Percentiles rank a stretch among this genome's conserved stretches.
phyloP scores from a whole-genome alignment of 2,888 invertebrate species.

The Aricia artaxerxes region DNA sequence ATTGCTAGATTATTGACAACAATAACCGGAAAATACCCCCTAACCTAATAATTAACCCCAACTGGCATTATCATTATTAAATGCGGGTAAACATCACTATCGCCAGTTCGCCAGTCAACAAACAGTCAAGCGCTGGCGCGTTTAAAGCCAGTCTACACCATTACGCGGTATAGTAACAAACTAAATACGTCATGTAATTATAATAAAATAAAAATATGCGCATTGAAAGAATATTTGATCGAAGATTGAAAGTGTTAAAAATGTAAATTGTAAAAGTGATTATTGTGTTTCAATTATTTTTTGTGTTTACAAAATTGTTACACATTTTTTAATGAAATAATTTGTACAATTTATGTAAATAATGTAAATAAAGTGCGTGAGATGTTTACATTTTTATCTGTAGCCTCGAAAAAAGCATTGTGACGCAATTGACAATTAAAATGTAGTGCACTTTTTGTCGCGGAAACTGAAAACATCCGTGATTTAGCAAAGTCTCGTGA shows the following conservation, averaged over 20 bases:
- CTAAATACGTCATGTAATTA: constrained; percentile 15
- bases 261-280: background rate
- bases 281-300: background rate
- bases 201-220: constrained; percentile 1
- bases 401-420: background rate
- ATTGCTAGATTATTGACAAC: background rate
- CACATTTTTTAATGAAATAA: background rate
- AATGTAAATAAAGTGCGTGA: background rate
- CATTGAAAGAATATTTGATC: no score
- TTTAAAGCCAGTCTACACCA: constrained; percentile 2
- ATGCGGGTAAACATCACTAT: constrained; percentile 33
- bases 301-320: background rate
- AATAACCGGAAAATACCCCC: constrained; percentile 21
- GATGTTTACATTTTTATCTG: background rate
- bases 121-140: background rate
- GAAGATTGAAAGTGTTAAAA: constrained; percentile 15
- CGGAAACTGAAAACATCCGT: constrained; percentile 17
- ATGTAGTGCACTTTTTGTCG: constrained; percentile 28
- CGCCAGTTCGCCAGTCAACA: no score
- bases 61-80: constrained; percentile 30
- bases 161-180: background rate
- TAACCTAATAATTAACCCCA: constrained; percentile 27
- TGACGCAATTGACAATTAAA: constrained; percentile 25
- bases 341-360: no score
- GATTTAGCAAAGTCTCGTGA: constrained; percentile 13